Evolutionary conservation across 2,113 vertebrate species (phyloP).

Genomic region (Neolamprologus devosi): DNA sequence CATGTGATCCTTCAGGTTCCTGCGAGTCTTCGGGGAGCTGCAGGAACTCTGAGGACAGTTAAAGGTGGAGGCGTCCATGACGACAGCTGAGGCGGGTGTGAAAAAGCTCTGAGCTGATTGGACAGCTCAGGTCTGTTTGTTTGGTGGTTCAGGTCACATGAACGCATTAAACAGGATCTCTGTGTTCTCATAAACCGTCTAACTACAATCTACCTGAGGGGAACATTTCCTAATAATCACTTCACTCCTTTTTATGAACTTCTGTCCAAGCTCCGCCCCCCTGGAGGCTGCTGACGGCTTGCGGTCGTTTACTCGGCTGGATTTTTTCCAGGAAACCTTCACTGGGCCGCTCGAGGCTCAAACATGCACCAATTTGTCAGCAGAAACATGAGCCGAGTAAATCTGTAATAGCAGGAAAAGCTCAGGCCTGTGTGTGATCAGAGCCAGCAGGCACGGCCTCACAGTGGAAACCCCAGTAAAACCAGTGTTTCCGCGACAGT

Average conservation of each 20-base stretch:
- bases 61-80: not conserved
- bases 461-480: not conserved
- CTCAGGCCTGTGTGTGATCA: not conserved
- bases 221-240: not conserved
- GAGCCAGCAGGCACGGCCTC: not conserved
- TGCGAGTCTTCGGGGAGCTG: not conserved
- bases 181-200: not conserved
- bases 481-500: not conserved
- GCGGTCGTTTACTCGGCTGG: not conserved
- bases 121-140: not conserved
- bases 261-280: not conserved
- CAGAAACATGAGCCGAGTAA: not conserved
- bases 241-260: not conserved
- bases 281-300: fast-evolving
- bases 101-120: not conserved
- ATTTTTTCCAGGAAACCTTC: not conserved
- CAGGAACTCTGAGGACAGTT: not conserved
- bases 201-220: not conserved
- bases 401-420: not conserved
- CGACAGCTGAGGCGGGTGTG: not conserved
- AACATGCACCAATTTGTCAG: not conserved
- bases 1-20: not conserved
- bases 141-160: not conserved
- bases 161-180: not conserved
- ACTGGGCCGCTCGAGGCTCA: not conserved